Conservation (phyloP, 2,888 invertebrate genomes). For the Horisme vitalbata region DNA sequence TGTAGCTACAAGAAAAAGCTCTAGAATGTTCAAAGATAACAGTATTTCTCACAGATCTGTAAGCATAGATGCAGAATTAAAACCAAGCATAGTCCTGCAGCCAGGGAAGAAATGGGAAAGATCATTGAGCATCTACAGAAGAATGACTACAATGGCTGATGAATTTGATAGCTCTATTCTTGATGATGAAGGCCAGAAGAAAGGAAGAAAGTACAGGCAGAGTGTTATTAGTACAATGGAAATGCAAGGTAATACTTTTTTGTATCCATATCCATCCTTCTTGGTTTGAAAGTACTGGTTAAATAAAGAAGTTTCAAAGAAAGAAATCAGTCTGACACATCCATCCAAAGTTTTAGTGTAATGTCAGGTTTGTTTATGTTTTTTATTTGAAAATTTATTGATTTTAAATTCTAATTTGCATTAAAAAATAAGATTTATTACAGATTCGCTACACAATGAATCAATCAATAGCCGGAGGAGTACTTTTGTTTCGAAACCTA, state of each 20-base stretch:
- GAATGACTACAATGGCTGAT: constrained; percentile 70
- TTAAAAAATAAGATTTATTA: constrained; percentile 28
- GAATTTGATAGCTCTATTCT: constrained; percentile 63
- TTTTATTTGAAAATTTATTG: constrained; percentile 15
- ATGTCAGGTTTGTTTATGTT: constrained; percentile 70
- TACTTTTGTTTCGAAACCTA: constrained; percentile 69
- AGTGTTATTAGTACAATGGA: constrained; percentile 79
- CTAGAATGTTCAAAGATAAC: constrained; percentile 36
- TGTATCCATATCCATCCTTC: constrained; percentile 6
- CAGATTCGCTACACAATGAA: constrained; percentile 77
- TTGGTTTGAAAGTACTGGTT: constrained; percentile 24
- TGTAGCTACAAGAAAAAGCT: constrained; percentile 39
- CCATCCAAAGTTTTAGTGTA: constrained; percentile 79
- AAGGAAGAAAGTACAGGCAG: constrained; percentile 81
- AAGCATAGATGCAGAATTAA: constrained; percentile 39
- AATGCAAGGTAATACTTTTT: constrained; percentile 77
- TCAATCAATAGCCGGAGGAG: constrained; percentile 72
- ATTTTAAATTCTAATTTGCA: not conserved
- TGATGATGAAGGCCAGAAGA: constrained; percentile 64
- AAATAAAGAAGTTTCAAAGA: constrained; percentile 26
- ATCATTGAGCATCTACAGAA: constrained; percentile 83
- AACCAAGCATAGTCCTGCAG: constrained; percentile 73
- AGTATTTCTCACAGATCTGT: constrained; percentile 24
- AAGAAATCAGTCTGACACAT: constrained; percentile 58
- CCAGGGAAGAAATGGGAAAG: constrained; percentile 88